Evolutionary conservation across 2,888 invertebrate species (phyloP), one percentile per base, ranked within the genome.

Genomic region (Dicyrtoma fusca): DNA sequence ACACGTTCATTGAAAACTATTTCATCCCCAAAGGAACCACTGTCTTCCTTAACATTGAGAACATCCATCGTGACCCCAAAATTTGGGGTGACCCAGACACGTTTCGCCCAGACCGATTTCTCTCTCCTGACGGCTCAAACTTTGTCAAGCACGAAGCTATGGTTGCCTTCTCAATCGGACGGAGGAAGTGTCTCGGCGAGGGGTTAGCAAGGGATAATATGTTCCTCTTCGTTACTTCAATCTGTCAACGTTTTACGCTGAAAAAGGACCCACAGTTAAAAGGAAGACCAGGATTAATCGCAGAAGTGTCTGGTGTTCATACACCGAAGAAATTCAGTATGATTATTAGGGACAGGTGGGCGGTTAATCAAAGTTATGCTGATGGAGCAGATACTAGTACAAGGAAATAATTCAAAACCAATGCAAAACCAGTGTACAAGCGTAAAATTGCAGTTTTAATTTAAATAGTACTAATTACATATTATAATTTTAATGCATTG

Each of bases 111-210:
- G 77, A 76, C n/a, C 25, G 76, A 19, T 78, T 77, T 51, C 69
- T 78, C 6, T 57, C 49, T 11, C 59, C 57, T 13, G 66, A 76
- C 53, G 77, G 77, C 26, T 17, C 14, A 14, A 69, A 23, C 44
- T 51, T 73, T 34, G 66, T 73, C 3, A 80, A 76, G 51, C 78
- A 80, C 72, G 81, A 81, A 55, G 75, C 76, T 55, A 63, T 81
- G 6, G 78, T 81, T 53, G 76, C 80, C 10, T 81, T 81, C 49
- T 80, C 78, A 63, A 79, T 76, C 23, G 81, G 81, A 61, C 77
- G 76, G 64, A 45, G 79, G 23, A 73, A 70, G 0, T 80, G 79
- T 72, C 76, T 77, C 44, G 78, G 76, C 10, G 78, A 80, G 66
- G 10, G 17, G 6, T n/a, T 68, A 13, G 68, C 77, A 11, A 73